phyloP scores from a whole-genome alignment of 2,888 invertebrate genomes.

The Girardia tigrina region DNA sequence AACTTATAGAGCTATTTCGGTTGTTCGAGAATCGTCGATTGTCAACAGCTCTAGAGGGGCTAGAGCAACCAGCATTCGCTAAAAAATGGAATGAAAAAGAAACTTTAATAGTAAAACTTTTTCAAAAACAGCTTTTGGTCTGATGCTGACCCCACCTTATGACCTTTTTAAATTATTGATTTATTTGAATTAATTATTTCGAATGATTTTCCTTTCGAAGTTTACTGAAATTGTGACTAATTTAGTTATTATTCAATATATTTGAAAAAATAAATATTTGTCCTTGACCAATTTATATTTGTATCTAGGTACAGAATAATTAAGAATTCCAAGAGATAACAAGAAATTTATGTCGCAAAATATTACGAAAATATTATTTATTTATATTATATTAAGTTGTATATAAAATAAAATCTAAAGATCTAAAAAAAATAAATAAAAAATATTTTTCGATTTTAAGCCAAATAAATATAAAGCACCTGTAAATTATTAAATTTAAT shows the following conservation, averaged over 20 bases:
- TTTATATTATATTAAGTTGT: too few relatives aligned
- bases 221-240: constrained; percentile 4
- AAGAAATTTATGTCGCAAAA: too few relatives aligned
- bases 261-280: constrained; percentile 8
- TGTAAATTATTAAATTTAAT: too few relatives aligned
- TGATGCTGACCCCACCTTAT: constrained; percentile 20
- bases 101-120: constrained; percentile 11
- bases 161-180: constrained; percentile 23
- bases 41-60: constrained; percentile 14
- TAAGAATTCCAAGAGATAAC: too few relatives aligned
- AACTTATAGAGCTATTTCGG: constrained; percentile 49
- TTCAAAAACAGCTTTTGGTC: constrained; percentile 20
- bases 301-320: too few relatives aligned
- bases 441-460: too few relatives aligned
- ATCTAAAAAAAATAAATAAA: too few relatives aligned
- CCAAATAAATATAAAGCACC: too few relatives aligned
- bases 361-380: too few relatives aligned
- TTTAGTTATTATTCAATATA: constrained; percentile 23
- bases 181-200: constrained; percentile 14
- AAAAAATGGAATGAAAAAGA: constrained; percentile 6
- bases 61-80: constrained; percentile 36
- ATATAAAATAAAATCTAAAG: too few relatives aligned
- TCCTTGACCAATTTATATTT: not conserved
- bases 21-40: constrained; percentile 43
- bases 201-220: constrained; percentile 20